Conservation (phyloP, 2,113 vertebrate species). For the Ahaetulla prasina region DNA sequence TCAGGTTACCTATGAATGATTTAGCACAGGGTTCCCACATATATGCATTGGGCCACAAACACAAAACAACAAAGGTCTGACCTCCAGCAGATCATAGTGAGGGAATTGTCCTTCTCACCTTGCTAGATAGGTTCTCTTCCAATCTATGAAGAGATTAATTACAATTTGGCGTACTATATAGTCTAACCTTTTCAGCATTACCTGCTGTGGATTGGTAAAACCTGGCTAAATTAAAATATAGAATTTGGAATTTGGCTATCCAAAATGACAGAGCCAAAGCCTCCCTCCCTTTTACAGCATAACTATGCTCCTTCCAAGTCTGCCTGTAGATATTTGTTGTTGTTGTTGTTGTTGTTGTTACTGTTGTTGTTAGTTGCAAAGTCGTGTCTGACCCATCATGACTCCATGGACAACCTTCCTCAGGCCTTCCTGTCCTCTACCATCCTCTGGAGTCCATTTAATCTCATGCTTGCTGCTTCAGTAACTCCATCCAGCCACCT, state of each 20-base stretch:
- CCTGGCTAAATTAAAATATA: not conserved
- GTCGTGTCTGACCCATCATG: too few relatives aligned
- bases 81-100: not conserved
- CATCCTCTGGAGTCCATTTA: too few relatives aligned
- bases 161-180: not conserved
- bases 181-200: not conserved
- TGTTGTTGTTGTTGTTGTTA: not conserved
- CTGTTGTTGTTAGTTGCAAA: too few relatives aligned
- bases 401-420: too few relatives aligned
- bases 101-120: not conserved
- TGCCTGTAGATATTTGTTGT: not conserved
- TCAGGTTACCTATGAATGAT: not conserved
- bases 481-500: too few relatives aligned
- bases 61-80: not conserved
- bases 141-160: not conserved
- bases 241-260: not conserved
- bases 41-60: not conserved
- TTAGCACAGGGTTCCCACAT: not conserved
- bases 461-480: too few relatives aligned
- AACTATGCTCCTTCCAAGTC: not conserved
- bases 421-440: too few relatives aligned
- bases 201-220: not conserved
- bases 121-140: not conserved
- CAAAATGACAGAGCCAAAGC: not conserved
- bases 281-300: not conserved